Percentiles rank a stretch among this genome's conserved stretches.
Conservation (phyloP, 1,140 invertebrate genomes). For the Sycobia sp. region DNA sequence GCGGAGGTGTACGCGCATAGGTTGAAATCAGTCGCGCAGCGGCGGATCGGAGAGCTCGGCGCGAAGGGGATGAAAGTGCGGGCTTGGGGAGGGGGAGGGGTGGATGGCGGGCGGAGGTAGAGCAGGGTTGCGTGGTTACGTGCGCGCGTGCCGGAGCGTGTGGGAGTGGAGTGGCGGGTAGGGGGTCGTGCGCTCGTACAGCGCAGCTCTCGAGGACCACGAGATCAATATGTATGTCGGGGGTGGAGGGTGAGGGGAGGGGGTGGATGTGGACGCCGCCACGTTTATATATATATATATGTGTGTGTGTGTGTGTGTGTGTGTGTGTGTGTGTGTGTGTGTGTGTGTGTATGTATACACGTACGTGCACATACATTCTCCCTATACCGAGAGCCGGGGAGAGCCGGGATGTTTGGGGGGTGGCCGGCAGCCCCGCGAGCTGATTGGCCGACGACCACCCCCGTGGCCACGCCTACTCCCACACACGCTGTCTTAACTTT, state of each 20-base stretch:
- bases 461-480: constrained; percentile 57
- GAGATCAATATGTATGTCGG: constrained; percentile 64
- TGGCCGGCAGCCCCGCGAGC: constrained; percentile 54
- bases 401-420: constrained; percentile 44
- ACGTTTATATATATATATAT: not conserved
- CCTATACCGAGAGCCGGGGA: not conserved
- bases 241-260: constrained; percentile 37
- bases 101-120: constrained; percentile 15
- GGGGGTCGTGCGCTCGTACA: not conserved
- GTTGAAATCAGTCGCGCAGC: too few species aligned
- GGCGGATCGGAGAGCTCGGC: too few species aligned
- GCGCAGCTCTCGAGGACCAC: constrained; percentile 49
- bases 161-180: too few species aligned
- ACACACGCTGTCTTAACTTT: constrained; percentile 60
- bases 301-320: not conserved
- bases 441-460: constrained; percentile 61
- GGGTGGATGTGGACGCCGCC: not conserved
- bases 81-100: not conserved
- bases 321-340: too few species aligned
- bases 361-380: not conserved
- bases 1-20: too few species aligned
- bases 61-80: not conserved
- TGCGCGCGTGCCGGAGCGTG: too few species aligned
- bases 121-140: constrained; percentile 24
- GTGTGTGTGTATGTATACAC: not conserved